Evolutionary conservation across 2,113 vertebrate genomes (phyloP).

Genomic region (Pygoscelis adeliae): DNA sequence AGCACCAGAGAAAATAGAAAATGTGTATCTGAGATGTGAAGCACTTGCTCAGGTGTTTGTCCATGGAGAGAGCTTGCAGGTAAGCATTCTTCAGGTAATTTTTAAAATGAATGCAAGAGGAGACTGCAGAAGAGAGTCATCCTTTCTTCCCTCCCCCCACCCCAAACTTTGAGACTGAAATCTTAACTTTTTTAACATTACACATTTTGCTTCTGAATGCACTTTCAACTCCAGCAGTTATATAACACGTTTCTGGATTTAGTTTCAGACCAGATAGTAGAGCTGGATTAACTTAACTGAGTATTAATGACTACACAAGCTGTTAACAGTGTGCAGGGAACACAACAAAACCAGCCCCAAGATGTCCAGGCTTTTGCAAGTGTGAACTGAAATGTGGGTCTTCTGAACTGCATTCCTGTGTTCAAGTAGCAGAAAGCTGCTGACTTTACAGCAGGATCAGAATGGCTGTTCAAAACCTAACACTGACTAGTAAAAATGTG

Average conservation of each 20-base stretch:
- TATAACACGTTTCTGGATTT: neutral
- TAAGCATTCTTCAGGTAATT: slow-evolving; percentile 42
- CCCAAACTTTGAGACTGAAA: neutral
- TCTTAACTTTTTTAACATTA: neutral
- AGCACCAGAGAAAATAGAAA: slow-evolving; percentile 97
- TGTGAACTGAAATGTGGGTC: neutral
- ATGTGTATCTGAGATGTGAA: slow-evolving; percentile 85
- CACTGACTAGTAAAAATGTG: neutral
- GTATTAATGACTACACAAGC: neutral
- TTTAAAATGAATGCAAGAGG: neutral
- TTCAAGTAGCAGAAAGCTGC: neutral
- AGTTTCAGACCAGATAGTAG: neutral
- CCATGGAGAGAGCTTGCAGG: slow-evolving; percentile 95
- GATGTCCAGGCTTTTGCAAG: neutral
- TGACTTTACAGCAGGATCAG: neutral
- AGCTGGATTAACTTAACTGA: neutral
- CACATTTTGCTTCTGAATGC: neutral
- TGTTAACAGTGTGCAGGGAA: neutral
- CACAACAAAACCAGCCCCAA: neutral
- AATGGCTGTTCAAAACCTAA: neutral
- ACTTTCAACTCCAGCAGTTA: neutral
- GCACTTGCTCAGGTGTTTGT: slow-evolving; percentile 92
- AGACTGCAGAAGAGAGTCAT: neutral
- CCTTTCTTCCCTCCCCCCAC: neutral
- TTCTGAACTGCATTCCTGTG: neutral